phyloP scores from a whole-genome alignment of 2,113 vertebrate species.

The Tachysurus vachellii region DNA sequence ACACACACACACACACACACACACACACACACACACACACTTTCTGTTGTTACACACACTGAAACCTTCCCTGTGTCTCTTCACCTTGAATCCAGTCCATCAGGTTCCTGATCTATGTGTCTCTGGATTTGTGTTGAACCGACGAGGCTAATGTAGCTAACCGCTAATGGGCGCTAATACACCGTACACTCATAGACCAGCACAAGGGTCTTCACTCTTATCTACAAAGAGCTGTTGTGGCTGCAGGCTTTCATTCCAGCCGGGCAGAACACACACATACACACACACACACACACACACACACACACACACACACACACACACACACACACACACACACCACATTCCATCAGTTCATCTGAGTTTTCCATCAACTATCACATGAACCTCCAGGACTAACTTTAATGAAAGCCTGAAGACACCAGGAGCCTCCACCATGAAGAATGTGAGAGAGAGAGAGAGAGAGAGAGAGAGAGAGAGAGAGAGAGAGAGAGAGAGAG shows the following conservation, averaged over 20 bases:
- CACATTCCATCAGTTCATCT: background rate
- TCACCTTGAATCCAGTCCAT: background rate
- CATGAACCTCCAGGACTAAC: background rate
- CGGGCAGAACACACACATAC: background rate
- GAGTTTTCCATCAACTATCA: background rate
- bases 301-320: background rate
- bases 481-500: too few relatives aligned
- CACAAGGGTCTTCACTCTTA: background rate
- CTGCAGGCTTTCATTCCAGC: background rate
- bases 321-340: too few relatives aligned
- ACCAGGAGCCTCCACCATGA: background rate
- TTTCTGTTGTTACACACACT: background rate
- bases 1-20: background rate
- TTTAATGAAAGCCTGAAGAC: background rate
- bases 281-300: too few relatives aligned
- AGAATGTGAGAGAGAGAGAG: background rate
- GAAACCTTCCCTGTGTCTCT: background rate
- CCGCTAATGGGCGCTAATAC: background rate
- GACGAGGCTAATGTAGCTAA: background rate
- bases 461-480: too few relatives aligned
- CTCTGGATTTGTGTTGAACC: background rate
- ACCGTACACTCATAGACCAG: background rate
- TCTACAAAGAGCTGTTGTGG: background rate
- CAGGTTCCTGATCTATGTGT: background rate
- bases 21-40: background rate